Evolutionary conservation across 2,113 vertebrate species (phyloP), one percentile per base, ranked within the genome.

Genomic region (Myotis davidii): DNA sequence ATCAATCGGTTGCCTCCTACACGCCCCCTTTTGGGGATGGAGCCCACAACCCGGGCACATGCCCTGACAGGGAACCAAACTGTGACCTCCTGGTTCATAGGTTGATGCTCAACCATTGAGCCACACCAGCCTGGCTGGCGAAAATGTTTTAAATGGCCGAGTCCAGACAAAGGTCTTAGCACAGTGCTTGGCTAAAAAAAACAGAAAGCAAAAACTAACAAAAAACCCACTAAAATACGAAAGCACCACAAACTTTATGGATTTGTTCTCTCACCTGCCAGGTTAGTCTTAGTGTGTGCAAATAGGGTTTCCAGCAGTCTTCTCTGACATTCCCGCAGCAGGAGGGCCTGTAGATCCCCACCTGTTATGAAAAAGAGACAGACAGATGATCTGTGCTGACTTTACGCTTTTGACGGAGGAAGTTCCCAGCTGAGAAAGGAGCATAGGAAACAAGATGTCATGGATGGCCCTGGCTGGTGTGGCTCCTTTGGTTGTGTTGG

Each of bases 141-240:
- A 54, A 88, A 85, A 12, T 73, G 54, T 70, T 74, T 86, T 90
- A 73, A 95, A 65, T 84, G 76, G 84, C 50, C 20, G 34, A 11
- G 45, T 73, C 72, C 81, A 74, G 37, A 70, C 85, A 67, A 79
- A 87, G 32, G 21, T 72, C 50, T 92, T 50, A 76, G 95, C 88
- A 39, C 32, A 85, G 72, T 34, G 5, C 23, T 52, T 64, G 23
- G 61, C 67, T 82, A 48, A 73, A 32, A 45, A 67, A 2, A 2
- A 32, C 17, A 56, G 2, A 56, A 25, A 23, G 9, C 21, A 9
- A 23, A 59, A 59, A 23, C 56, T 25, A 59, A 25, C 9, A 25
- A n/a, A 16, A 14, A 10, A 45, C 8, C 42, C 5, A 3, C 0
- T 1, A 76, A 67, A 18, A 67, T 59, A n/a, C 1, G 17, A n/a